phyloP scores from a whole-genome alignment of 2,797 vertebrate genomes.

The Urocyon cinereoargenteus region DNA sequence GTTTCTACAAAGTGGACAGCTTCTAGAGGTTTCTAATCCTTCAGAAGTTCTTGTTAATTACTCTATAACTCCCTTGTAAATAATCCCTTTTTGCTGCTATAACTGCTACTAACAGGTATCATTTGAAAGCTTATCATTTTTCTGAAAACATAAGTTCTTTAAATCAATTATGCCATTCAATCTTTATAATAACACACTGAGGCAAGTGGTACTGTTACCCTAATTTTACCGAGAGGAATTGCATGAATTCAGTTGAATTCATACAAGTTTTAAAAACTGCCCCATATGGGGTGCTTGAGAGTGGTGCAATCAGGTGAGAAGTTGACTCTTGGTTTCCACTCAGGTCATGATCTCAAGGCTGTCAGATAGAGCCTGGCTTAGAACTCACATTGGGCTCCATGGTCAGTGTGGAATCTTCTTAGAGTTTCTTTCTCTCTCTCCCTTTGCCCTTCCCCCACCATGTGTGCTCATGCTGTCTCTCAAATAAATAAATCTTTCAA shows the following conservation, averaged over 20 bases:
- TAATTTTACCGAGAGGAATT: background rate
- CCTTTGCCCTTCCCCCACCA: background rate
- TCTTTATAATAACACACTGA: background rate
- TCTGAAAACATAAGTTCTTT: background rate
- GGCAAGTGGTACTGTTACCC: background rate
- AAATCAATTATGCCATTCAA: background rate
- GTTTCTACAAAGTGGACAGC: background rate
- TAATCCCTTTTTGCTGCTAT: background rate
- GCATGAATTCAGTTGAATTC: background rate
- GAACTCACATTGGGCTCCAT: background rate
- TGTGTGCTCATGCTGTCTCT: background rate
- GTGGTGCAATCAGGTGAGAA: background rate
- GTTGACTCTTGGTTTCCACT: background rate
- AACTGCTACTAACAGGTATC: background rate
- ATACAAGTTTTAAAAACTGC: background rate
- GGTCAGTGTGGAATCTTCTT: background rate
- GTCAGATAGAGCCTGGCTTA: background rate
- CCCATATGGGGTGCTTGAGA: background rate
- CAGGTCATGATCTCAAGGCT: background rate
- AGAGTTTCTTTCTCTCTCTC: background rate
- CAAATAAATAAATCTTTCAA: background rate
- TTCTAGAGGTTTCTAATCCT: background rate
- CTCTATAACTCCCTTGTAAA: background rate
- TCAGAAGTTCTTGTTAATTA: slow-evolving; percentile 1
- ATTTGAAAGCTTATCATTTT: background rate